Conservation (phyloP, 2,113 vertebrate genomes). For the Raphicerus campestris region DNA sequence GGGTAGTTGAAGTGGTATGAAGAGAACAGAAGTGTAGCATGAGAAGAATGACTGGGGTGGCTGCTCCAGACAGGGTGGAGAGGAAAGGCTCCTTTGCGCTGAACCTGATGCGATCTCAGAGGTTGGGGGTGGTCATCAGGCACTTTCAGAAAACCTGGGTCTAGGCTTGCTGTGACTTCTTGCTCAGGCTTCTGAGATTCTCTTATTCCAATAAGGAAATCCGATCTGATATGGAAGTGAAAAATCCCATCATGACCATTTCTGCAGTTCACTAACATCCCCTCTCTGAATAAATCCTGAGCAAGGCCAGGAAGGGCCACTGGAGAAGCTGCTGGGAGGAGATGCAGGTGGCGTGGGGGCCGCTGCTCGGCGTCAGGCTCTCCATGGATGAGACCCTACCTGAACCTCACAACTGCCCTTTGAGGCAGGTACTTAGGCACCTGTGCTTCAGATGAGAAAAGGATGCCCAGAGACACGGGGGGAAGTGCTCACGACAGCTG, state of each 20-base stretch:
- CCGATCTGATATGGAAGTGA: not conserved
- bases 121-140: not conserved
- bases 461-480: not conserved
- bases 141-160: not conserved
- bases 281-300: not conserved
- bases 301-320: not conserved
- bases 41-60: not conserved
- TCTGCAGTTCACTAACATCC: not conserved
- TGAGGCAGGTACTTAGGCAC: not conserved
- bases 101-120: not conserved
- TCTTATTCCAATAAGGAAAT: not conserved
- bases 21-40: not conserved
- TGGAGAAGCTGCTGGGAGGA: not conserved
- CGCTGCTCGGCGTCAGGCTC: accelerated
- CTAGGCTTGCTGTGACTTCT: not conserved
- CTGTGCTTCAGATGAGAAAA: not conserved
- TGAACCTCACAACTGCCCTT: not conserved
- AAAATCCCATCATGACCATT: not conserved
- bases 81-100: not conserved
- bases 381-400: not conserved
- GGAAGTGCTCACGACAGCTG: not conserved
- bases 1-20: not conserved
- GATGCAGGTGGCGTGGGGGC: too few relatives aligned
- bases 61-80: not conserved
- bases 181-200: not conserved